Evolutionary conservation across 1,140 invertebrate species (phyloP), one percentile per base, ranked within the genome.

Genomic region (Hestina assimilis): DNA sequence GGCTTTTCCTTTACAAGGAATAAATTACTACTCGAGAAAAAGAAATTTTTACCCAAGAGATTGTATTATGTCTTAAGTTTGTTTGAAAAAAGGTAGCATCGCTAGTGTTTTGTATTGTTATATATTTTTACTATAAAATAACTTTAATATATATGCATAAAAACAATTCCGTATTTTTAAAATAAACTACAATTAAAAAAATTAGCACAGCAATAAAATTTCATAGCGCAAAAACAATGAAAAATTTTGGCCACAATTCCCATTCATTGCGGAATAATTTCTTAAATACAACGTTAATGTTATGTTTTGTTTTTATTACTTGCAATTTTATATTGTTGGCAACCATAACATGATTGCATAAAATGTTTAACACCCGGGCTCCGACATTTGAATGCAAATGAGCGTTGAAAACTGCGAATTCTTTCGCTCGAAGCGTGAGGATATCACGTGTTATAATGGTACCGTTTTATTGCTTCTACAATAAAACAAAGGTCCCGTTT

Each of bases 301-400:
- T 42, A 33, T 23, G 51, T 28, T 40, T 51, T 56, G 8, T 17
- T 29, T 46, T 50, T 47, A 51, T 56, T 62, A 62, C 53, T 50
- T 55, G 52, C 52, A 51, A 51, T 62, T 62, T 56, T 52, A 62
- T 62, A 62, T 41, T 48, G 59, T 50, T 56, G 46, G 45, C 51
- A 52, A 50, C 56, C 59, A 50, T 45, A 61, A 61, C 59, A 55
- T 50, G 59, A 61, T 61, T 61, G 45, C 52, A 56, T 45, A 61
- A 55, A 61, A 61, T 61, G 59, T 55, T 61, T 61, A 61, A 61
- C 46, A 61, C 52, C 47, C 59, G 40, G 51, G 42, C 45, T 46
- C 52, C 31, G 35, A 46, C 47, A 51, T 57, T 57, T 57, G 48
- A 63, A 63, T 56, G 61, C 61, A 59, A 58, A 63, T 57, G 61